These are phyloP conservation scores for Caenorhabditis becei DNA, from an alignment of 2,888 invertebrate genomes.

Conservation along the genomic window DNA sequence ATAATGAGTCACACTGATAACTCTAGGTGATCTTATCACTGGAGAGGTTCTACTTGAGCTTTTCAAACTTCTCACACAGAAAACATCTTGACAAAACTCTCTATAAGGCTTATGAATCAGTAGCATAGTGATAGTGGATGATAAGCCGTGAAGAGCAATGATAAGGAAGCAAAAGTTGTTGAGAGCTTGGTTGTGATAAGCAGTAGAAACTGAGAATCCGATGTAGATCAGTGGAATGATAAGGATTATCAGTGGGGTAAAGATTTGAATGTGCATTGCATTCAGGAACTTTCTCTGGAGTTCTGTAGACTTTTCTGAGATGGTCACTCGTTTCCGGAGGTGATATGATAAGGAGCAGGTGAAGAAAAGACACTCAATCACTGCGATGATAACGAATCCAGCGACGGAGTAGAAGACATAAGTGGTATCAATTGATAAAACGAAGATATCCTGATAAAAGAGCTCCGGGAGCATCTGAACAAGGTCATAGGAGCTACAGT, in stretches of 20 bases:
- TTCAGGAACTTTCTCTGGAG: not conserved
- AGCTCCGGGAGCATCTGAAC: too few species aligned
- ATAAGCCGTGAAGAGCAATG: constrained; percentile 27
- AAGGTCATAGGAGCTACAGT: too few species aligned
- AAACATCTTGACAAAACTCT: not conserved
- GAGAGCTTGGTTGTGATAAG: constrained; percentile 27
- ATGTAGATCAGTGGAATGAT: constrained; percentile 8
- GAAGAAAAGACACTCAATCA: not conserved
- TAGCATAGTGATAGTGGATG: constrained; percentile 31
- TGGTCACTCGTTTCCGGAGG: not conserved
- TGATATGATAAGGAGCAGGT: not conserved
- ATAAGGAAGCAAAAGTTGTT: constrained; percentile 31
- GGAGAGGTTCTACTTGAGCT: too few species aligned
- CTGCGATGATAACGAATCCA: not conserved
- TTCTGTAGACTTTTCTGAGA: not conserved
- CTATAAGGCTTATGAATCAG: constrained; percentile 42
- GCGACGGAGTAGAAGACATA: not conserved
- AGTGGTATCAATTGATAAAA: not conserved
- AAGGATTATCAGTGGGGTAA: constrained; percentile 4
- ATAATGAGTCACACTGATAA: too few species aligned
- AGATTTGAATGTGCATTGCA: not conserved
- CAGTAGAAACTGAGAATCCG: constrained; percentile 10
- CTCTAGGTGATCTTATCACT: too few species aligned
- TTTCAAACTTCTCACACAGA: not conserved
- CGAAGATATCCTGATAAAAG: not conserved